Evolutionary conservation across 2,113 vertebrate genomes (phyloP).

Genomic region (Mohoua ochrocephala): DNA sequence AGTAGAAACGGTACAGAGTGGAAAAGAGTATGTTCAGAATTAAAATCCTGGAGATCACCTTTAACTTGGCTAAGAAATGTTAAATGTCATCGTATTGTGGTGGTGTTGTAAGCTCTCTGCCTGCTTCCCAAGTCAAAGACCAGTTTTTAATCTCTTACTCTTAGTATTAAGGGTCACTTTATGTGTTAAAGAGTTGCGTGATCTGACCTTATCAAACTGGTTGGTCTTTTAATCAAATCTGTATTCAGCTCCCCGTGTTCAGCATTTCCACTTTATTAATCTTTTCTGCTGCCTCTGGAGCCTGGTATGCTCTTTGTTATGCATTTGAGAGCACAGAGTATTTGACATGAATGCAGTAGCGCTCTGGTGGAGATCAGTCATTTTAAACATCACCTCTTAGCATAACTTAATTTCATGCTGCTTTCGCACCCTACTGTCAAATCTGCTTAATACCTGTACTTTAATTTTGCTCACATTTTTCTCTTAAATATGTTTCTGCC

Average conservation of each 20-base stretch:
- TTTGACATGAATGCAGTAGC: neutral
- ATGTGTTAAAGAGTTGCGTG: neutral
- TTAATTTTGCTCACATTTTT: slow-evolving; percentile 26
- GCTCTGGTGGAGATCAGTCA: neutral
- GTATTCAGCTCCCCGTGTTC: neutral
- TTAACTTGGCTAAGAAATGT: neutral
- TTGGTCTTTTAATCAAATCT: neutral
- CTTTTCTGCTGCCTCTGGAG: neutral
- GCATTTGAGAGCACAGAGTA: neutral
- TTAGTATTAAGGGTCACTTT: neutral
- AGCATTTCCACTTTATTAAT: neutral
- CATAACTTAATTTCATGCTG: slow-evolving; percentile 29
- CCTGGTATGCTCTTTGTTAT: neutral
- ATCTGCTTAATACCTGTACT: neutral
- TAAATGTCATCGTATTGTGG: neutral
- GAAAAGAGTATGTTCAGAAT: neutral
- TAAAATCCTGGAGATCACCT: neutral
- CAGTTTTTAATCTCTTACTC: neutral
- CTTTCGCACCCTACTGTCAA: neutral
- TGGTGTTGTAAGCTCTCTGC: neutral
- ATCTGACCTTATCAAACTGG: neutral
- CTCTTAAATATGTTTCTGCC: neutral
- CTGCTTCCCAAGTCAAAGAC: neutral
- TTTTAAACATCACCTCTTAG: slow-evolving; percentile 12
- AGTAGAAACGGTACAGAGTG: neutral